phyloP scores from a whole-genome alignment of 2,888 invertebrate genomes.

The Incurvaria masculella region DNA sequence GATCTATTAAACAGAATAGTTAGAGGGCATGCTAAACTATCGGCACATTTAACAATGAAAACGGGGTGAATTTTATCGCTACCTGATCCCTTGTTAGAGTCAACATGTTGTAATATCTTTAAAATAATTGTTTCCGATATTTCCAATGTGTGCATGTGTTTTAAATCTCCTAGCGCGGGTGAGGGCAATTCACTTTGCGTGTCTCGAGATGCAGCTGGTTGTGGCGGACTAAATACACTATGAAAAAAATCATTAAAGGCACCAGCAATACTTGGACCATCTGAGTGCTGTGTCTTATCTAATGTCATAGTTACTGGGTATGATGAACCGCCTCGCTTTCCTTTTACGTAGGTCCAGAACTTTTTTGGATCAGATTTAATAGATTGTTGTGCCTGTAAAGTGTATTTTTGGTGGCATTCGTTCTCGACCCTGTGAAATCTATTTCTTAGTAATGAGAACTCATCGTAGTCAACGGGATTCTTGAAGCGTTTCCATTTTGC shows the following conservation, averaged over 20 bases:
- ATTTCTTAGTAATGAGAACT: background rate
- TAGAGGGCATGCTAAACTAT: background rate
- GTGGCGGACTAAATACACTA: background rate
- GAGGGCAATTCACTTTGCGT: background rate
- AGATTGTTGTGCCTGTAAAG: background rate
- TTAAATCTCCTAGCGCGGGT: background rate
- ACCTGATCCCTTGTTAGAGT: conserved; percentile 1
- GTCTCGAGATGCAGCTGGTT: background rate
- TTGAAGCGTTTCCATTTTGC: background rate
- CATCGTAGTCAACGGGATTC: background rate
- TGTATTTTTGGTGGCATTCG: background rate
- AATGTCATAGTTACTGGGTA: background rate
- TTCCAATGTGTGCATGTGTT: background rate
- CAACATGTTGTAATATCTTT: background rate
- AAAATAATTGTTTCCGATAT: background rate
- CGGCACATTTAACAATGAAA: background rate
- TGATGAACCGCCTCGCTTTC: background rate
- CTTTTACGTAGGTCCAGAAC: background rate
- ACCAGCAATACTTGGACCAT: background rate
- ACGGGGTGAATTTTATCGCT: conserved; percentile 2
- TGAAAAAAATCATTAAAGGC: background rate
- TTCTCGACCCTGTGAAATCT: background rate
- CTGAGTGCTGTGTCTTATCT: background rate
- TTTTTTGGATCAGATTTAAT: background rate
- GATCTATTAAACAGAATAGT: conserved; percentile 4